Evolutionary conservation across 2,113 vertebrate genomes (phyloP).

Genomic region (Falco punctatus): DNA sequence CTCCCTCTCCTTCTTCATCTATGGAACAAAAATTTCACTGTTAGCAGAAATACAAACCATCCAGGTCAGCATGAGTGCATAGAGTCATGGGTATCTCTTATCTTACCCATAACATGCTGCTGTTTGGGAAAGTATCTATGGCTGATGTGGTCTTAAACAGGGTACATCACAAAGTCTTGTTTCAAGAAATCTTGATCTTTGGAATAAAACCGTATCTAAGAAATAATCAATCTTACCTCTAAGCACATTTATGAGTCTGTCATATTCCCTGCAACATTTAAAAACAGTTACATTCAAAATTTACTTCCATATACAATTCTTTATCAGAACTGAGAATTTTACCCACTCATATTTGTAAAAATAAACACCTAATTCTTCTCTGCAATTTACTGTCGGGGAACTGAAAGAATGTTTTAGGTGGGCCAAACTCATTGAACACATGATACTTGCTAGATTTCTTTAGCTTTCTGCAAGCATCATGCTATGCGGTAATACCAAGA

Average conservation of each 20-base stretch:
- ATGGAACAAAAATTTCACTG: neutral
- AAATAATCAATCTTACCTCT: neutral
- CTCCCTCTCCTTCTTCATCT: neutral
- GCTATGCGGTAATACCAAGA: neutral
- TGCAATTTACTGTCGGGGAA: neutral
- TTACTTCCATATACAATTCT: neutral
- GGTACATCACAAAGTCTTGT: neutral
- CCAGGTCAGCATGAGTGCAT: neutral
- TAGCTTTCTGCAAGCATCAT: conserved; percentile 18
- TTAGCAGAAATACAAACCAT: neutral
- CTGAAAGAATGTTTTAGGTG: neutral
- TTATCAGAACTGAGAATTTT: neutral
- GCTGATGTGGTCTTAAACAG: neutral
- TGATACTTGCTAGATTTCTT: neutral
- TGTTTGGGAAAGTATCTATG: neutral
- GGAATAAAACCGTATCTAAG: neutral
- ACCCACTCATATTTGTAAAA: neutral
- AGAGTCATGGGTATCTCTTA: neutral
- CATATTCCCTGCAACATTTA: neutral
- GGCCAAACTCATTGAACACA: neutral
- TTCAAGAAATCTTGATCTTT: neutral
- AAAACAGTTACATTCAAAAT: neutral
- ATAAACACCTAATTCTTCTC: neutral
- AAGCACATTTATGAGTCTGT: neutral
- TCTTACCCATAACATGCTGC: neutral